Percentiles rank a stretch among this genome's conserved stretches.
These are phyloP conservation scores for Lipotes vexillifer DNA, from an alignment of 2,113 vertebrate species.

Conservation along the genomic window DNA sequence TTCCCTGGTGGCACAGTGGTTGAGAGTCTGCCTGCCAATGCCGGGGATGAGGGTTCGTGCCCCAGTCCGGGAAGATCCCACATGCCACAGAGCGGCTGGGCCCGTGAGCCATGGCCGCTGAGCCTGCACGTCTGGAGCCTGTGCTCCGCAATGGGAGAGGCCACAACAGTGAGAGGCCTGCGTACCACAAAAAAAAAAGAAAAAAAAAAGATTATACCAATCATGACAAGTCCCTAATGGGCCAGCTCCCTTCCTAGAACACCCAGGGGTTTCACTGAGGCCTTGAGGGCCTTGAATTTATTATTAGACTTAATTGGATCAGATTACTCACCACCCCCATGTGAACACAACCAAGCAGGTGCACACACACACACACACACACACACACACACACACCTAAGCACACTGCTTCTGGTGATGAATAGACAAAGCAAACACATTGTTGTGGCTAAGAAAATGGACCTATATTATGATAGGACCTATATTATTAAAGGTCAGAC, in stretches of 20 bases:
- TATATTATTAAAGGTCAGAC: background rate
- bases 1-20: too few relatives aligned
- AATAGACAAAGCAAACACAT: background rate
- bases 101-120: too few relatives aligned
- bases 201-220: too few relatives aligned
- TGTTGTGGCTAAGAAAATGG: background rate
- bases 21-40: too few relatives aligned
- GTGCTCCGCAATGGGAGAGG: too few relatives aligned
- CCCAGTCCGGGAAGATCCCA: too few relatives aligned
- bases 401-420: background rate
- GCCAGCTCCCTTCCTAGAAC: background rate
- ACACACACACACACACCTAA: rapidly evolving
- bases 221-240: background rate
- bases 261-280: background rate
- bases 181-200: too few relatives aligned
- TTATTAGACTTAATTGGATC: background rate
- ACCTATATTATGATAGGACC: background rate
- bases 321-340: background rate
- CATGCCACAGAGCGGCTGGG: too few relatives aligned
- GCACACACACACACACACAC: background rate
- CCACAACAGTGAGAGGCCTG: too few relatives aligned
- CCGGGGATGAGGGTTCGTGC: too few relatives aligned
- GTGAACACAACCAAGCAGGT: background rate
- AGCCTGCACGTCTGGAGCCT: too few relatives aligned
- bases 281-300: background rate